Evolutionary conservation across 2,888 invertebrate genomes (phyloP).

Genomic region (Pogonocherus hispidulus): DNA sequence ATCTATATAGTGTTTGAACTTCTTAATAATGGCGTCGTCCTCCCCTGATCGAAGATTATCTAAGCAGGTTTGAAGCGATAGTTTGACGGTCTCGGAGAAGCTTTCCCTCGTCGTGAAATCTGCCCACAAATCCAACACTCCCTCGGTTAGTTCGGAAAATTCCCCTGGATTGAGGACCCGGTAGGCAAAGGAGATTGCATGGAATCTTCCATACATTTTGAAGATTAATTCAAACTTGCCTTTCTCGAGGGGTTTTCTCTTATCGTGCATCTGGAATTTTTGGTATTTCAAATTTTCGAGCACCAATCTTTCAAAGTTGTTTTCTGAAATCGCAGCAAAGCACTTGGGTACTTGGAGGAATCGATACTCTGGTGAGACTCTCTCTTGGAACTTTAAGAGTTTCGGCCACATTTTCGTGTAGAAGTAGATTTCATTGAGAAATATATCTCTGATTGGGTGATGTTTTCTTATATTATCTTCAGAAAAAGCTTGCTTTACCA

Average conservation of each 20-base stretch:
- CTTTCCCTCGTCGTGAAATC: neutral
- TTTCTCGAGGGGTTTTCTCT: constrained; percentile 39
- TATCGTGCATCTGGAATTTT: constrained; percentile 37
- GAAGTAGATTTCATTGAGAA: constrained; percentile 41
- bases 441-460: constrained; percentile 31
- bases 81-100: neutral
- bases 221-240: constrained; percentile 47
- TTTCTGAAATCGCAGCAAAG: neutral
- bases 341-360: constrained; percentile 7
- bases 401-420: constrained; percentile 37
- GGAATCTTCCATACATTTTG: constrained; percentile 50
- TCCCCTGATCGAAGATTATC: neutral
- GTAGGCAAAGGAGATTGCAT: constrained; percentile 50
- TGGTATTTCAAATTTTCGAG: constrained; percentile 45
- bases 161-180: constrained; percentile 38
- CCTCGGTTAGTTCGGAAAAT: constrained; percentile 28
- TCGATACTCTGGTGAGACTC: neutral
- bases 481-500: constrained; percentile 31
- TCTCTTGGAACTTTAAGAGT: constrained; percentile 29
- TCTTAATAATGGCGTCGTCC: constrained; percentile 9
- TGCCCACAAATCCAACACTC: neutral
- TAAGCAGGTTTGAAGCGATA: neutral
- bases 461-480: constrained; percentile 13
- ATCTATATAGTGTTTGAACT: constrained; percentile 11
- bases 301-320: constrained; percentile 39